These are phyloP conservation scores for Aphis gossypii DNA, from an alignment of 1,140 invertebrate genomes.

Conservation along the genomic window DNA sequence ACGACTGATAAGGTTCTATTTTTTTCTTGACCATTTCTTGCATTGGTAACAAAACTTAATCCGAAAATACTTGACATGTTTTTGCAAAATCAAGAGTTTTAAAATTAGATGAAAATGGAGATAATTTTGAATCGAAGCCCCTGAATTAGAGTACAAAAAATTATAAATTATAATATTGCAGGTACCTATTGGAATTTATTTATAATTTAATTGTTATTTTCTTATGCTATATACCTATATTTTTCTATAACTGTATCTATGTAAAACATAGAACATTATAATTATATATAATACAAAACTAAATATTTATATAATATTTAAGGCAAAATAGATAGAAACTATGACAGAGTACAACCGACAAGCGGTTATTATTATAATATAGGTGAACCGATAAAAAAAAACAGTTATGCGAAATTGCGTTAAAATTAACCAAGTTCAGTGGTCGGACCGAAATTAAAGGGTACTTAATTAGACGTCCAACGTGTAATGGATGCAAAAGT, in stretches of 20 bases:
- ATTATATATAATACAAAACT: no score
- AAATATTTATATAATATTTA: not conserved
- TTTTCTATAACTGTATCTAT: not conserved
- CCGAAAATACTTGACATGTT: no score
- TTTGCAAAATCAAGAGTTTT: no score
- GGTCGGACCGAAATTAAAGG: not conserved
- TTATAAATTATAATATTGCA: not conserved
- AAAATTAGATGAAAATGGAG: no score
- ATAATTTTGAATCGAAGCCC: no score
- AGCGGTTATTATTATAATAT: not conserved
- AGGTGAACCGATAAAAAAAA: not conserved
- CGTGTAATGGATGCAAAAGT: not conserved
- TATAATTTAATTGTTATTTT: not conserved
- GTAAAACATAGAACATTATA: no score
- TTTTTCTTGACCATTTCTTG: no score
- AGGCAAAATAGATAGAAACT: not conserved
- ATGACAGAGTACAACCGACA: not conserved
- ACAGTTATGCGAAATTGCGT: not conserved
- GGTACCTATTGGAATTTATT: not conserved
- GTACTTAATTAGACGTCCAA: not conserved
- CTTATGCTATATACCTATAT: no score
- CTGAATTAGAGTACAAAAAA: not conserved
- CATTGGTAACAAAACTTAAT: no score
- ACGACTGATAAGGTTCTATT: not conserved
- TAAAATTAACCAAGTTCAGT: not conserved